These are phyloP conservation scores for Passer domesticus DNA, from an alignment of 2,113 vertebrate genomes.

Conservation along the genomic window DNA sequence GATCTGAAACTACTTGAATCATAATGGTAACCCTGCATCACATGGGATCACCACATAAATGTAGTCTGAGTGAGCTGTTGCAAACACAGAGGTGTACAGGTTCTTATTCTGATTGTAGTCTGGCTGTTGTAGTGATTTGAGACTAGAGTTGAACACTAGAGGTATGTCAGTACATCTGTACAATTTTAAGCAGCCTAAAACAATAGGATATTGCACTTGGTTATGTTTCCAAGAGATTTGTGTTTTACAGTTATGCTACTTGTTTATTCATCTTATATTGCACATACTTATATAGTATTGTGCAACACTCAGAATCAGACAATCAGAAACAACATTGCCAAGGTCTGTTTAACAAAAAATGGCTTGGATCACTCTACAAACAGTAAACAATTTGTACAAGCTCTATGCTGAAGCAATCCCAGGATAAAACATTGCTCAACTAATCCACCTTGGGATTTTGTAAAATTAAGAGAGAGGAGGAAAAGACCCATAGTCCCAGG, in stretches of 20 bases:
- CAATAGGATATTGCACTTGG: background rate
- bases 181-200: background rate
- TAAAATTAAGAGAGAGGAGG: background rate
- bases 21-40: rapidly evolving
- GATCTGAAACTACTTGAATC: background rate
- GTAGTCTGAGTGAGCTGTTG: background rate
- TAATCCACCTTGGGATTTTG: background rate
- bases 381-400: background rate
- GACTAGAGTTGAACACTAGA: background rate
- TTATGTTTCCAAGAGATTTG: background rate
- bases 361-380: background rate
- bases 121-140: background rate
- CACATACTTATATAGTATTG: background rate
- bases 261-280: background rate
- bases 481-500: background rate
- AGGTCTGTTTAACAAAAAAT: background rate
- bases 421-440: background rate
- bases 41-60: background rate
- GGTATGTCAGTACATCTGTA: background rate
- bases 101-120: background rate
- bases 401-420: background rate
- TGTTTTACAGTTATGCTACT: background rate
- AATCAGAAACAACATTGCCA: conserved; percentile 15
- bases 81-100: background rate
- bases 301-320: conserved; percentile 6